Evolutionary conservation across 2,797 vertebrate species (phyloP), one percentile per base, ranked within the genome.

Genomic region (Parauchenoglanis punctatus): DNA sequence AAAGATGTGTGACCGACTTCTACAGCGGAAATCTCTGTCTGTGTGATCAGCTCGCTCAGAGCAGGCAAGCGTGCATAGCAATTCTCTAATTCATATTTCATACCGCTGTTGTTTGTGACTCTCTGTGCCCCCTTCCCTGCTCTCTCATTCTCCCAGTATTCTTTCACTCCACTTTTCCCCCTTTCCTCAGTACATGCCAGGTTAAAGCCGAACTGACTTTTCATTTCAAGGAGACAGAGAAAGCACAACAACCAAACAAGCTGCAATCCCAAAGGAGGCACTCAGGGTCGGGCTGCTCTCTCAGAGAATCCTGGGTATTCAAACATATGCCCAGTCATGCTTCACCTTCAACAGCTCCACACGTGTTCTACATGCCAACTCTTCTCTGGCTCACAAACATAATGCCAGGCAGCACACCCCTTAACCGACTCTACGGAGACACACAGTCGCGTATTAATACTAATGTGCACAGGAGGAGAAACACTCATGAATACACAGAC

Each of bases 321-420:
- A 88, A 91, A 90, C 85, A 58, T 86, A 88, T 91, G 86, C 88
- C 88, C 72, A 88, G 85, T 89, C 89, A 88, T 87, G 90, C 76
- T 85, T 91, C 88, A 91, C 88, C 87, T 91, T 92, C 86, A 89
- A 83, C 75, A 82, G 28, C 70, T 13, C 44, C 65, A 84, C 83
- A 89, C 77, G 70, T 78, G 89, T 88, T 86, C 78, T 87, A 86
- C 89, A 86, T 81, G 80, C 81, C 75, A 84, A 88, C 31, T 86
- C 75, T 81, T n/a, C 73, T 77, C 44, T 59, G 78, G 72, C 81
- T 87, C 83, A 83, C 58, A 78, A 87, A 88, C 65, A 81, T 80
- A 75, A 72, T 72, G 58, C 61, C 77, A 49, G 25, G 17, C 68
- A 28, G 15, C n/a, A 81, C 80, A 54, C 56, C 81, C 59, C 80